Conservation (phyloP, 2,888 invertebrate species). For the Drosophila algonquin region DNA sequence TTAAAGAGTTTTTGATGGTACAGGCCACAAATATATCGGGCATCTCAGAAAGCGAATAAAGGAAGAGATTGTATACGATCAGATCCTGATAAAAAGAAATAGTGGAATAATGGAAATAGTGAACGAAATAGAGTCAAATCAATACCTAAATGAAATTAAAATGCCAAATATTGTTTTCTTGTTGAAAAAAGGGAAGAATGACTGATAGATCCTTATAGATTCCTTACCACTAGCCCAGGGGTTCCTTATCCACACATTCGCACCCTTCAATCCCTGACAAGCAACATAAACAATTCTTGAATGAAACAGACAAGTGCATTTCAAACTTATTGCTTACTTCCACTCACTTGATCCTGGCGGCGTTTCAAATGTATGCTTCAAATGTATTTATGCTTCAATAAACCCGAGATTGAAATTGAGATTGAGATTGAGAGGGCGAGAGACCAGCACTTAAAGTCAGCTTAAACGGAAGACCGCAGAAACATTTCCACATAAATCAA, state of each 20-base stretch:
- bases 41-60: too few relatives aligned
- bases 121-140: too few relatives aligned
- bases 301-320: conserved; percentile 54
- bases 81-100: too few relatives aligned
- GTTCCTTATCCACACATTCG: conserved; percentile 5
- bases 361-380: conserved; percentile 19
- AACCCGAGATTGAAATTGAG: neutral
- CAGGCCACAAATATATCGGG: too few relatives aligned
- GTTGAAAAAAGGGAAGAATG: neutral
- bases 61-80: too few relatives aligned
- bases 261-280: conserved; percentile 28
- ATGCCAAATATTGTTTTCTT: too few relatives aligned
- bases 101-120: too few relatives aligned
- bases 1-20: too few relatives aligned
- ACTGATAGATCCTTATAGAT: neutral
- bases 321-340: conserved; percentile 50
- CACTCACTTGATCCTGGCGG: conserved; percentile 54
- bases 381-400: conserved; percentile 49
- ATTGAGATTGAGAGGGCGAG: neutral
- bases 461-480: conserved; percentile 28
- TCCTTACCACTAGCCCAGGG: neutral
- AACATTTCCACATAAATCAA: conserved; percentile 66
- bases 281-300: conserved; percentile 50
- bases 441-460: conserved; percentile 25
- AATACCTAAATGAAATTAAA: too few relatives aligned